Base-by-base conservation (phyloP, 2,113 vertebrate genomes). In the Gobius niger region DNA sequence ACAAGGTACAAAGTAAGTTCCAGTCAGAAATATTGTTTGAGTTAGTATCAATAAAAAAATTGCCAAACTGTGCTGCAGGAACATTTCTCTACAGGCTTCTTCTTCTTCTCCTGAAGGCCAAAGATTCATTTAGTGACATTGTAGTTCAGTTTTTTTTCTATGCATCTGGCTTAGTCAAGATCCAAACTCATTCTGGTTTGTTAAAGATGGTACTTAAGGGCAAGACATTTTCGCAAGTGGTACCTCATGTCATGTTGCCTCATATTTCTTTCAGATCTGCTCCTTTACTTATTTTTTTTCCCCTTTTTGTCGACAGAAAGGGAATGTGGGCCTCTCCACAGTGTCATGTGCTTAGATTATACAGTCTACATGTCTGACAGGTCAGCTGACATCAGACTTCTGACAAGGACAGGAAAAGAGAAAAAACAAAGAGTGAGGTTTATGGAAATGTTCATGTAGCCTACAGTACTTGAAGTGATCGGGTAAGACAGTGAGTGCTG, bases 331-430 rank as follows among this genome's bases (percentile, higher is more conserved):
- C 62, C 65, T 11, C 69, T 18, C 11, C 18, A 12, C 67, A 11
- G 44, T 68, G 57, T 19, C 52, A 68, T 53, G 2, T 1, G 13
- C 68, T 2, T 3, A 2, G 34, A 70, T 47, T 52, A 54, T n/a
- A 53, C 52, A 42, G 63, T 70, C 66, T 66, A 46, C 59, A 16
- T 15, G 15, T 24, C 63, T 40, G 44, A 68, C 67, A 57, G 62
- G 63, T 70, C 63, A 65, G 42, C 67, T 53, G 59, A 72, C 72
- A 52, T 70, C 65, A 80, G 54, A 72, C 53, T 59, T 70, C 18
- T 24, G 64, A 67, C 44, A 70, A 67, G 52, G 60, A 61, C 47
- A 63, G 52, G 47, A 72, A 54, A 68, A 57, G 63, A 11, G 9
- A n/a, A 52, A 9, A 34, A 56, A 52, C 70, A 51, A 65, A 3